These are phyloP conservation scores for Sylvilagus floridanus DNA, from an alignment of 2,797 vertebrate genomes.

Conservation along the genomic window DNA sequence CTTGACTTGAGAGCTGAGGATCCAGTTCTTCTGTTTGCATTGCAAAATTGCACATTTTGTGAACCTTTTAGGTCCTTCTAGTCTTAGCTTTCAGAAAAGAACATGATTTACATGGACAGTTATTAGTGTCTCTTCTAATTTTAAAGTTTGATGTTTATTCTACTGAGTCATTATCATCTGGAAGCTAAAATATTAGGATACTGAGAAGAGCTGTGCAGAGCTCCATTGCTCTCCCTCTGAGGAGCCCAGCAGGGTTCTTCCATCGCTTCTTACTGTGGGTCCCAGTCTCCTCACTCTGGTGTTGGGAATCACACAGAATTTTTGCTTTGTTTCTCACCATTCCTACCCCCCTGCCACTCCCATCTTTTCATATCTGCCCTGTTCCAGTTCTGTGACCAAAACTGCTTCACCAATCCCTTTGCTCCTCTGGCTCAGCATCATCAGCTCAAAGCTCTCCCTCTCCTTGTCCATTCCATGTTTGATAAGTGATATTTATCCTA, in stretches of 20 bases:
- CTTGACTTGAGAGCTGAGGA: not conserved
- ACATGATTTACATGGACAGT: not conserved
- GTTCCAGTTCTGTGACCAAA: not conserved
- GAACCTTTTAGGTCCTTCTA: not conserved
- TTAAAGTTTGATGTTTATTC: not conserved
- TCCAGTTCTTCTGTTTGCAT: not conserved
- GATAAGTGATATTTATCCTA: not conserved
- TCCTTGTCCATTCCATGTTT: not conserved
- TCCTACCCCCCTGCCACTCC: not conserved
- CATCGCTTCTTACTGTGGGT: fast-evolving
- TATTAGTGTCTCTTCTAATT: not conserved
- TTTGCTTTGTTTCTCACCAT: not conserved
- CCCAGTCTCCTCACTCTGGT: fast-evolving
- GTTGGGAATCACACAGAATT: not conserved
- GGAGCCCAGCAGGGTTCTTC: not conserved
- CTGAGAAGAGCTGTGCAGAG: not conserved
- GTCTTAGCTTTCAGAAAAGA: slow-evolving; percentile 17
- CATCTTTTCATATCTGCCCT: not conserved
- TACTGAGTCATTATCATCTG: not conserved
- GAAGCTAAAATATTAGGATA: not conserved
- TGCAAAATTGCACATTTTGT: not conserved
- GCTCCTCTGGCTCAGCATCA: not conserved
- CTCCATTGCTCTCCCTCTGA: fast-evolving
- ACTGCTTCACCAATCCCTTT: not conserved
- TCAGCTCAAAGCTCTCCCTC: not conserved